Percentiles rank a stretch among this genome's conserved stretches.
phyloP scores from a whole-genome alignment of 2,113 vertebrate genomes.

The Tragelaphus scriptus region DNA sequence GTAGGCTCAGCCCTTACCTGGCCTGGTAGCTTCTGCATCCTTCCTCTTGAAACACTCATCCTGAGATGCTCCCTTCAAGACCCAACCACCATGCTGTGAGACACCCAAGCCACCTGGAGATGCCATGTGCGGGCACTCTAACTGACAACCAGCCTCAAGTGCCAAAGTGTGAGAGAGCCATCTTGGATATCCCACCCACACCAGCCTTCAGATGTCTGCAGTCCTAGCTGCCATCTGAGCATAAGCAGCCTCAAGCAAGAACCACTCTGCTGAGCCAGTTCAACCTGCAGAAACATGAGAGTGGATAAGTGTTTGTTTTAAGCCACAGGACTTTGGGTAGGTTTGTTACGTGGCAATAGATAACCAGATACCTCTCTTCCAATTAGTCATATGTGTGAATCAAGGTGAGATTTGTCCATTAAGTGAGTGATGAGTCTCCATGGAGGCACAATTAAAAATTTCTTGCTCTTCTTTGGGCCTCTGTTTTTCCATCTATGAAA shows the following conservation, averaged over 20 bases:
- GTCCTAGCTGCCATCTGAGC: neutral
- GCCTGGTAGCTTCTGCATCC: neutral
- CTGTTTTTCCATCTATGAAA: neutral
- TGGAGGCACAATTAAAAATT: neutral
- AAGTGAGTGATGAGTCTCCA: neutral
- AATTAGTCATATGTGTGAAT: neutral
- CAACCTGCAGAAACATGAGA: neutral
- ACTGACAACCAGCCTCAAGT: neutral
- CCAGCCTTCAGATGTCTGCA: neutral
- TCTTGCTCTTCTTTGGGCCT: neutral
- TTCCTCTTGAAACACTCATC: neutral
- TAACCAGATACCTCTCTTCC: neutral
- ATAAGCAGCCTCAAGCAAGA: neutral
- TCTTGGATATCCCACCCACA: neutral
- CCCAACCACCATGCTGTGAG: neutral
- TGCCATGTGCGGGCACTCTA: neutral
- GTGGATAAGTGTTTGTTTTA: neutral
- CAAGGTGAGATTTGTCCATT: neutral
- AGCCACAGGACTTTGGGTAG: neutral
- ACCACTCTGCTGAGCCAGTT: neutral
- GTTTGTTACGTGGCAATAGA: neutral
- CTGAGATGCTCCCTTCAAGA: neutral
- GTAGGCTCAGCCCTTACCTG: neutral
- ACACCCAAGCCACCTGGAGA: neutral
- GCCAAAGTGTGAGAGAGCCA: neutral